phyloP scores from a whole-genome alignment of 2,888 invertebrate genomes.

The Autographa pulchrina region DNA sequence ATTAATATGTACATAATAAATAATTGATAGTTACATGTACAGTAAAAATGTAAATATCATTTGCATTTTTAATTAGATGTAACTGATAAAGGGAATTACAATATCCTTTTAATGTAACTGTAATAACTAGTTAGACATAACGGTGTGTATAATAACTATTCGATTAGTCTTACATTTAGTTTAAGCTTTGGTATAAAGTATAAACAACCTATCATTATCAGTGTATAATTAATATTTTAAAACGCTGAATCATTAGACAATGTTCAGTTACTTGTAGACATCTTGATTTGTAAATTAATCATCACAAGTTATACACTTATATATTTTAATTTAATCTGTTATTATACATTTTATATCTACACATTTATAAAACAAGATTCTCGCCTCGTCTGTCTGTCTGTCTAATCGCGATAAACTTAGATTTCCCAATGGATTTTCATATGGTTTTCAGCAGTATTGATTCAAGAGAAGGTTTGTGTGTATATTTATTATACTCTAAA shows the following conservation, averaged over 20 bases:
- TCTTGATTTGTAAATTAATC: not conserved
- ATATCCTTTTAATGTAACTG: not conserved
- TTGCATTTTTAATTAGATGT: not conserved
- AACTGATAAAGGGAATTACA: not conserved
- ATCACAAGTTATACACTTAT: too few species aligned
- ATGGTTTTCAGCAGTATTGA: too few species aligned
- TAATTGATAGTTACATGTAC: not conserved
- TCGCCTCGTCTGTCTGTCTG: too few species aligned
- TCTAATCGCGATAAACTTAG: too few species aligned
- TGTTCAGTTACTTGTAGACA: not conserved
- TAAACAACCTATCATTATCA: not conserved
- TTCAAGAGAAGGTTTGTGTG: too few species aligned
- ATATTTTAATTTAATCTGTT: too few species aligned
- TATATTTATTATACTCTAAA: too few species aligned
- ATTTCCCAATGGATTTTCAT: too few species aligned
- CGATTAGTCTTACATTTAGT: not conserved
- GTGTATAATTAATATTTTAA: not conserved
- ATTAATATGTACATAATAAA: constrained; percentile 6
- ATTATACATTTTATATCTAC: too few species aligned
- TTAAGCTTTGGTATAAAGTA: not conserved
- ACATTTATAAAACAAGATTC: too few species aligned
- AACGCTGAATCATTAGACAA: not conserved
- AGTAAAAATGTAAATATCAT: not conserved
- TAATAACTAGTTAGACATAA: not conserved
- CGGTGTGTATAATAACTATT: not conserved